A percentile compares a stretch with the other conserved stretches of the same genome.
phyloP scores from a whole-genome alignment of 2,113 vertebrate species.

The Oreochromis spilurus region DNA sequence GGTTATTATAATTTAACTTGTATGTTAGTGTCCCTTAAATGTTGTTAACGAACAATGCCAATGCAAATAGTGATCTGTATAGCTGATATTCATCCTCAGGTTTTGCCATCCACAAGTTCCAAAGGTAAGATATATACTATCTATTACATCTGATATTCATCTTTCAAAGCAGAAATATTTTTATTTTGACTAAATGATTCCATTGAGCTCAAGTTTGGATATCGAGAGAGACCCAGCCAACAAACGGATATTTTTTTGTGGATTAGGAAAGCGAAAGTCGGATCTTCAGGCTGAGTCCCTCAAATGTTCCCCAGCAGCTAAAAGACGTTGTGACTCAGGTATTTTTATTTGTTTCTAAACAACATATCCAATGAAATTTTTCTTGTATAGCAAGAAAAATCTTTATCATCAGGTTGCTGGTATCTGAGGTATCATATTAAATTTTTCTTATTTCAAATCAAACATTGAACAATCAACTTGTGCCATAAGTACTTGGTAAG shows the following conservation, averaged over 20 bases:
- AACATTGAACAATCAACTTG: not conserved
- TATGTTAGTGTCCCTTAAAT: not conserved
- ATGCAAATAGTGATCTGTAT: not conserved
- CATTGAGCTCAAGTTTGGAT: not conserved
- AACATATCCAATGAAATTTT: not conserved
- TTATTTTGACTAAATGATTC: not conserved
- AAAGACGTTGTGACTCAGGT: not conserved
- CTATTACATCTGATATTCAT: not conserved
- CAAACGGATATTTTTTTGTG: not conserved
- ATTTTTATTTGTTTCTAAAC: not conserved
- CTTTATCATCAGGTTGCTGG: not conserved
- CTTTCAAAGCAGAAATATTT: not conserved
- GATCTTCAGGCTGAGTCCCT: not conserved
- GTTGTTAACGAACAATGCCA: not conserved
- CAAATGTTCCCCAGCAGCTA: not conserved
- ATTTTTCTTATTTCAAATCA: not conserved
- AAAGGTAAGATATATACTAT: not conserved
- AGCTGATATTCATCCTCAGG: not conserved
- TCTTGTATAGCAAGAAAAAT: not conserved
- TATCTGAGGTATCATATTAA: not conserved
- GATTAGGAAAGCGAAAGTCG: not conserved
- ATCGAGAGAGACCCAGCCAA: not conserved
- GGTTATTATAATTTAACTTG: not conserved
- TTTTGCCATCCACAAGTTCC: not conserved
- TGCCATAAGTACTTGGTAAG: not conserved